Conservation (phyloP, 2,888 invertebrate species). For the Beris chalybata region DNA sequence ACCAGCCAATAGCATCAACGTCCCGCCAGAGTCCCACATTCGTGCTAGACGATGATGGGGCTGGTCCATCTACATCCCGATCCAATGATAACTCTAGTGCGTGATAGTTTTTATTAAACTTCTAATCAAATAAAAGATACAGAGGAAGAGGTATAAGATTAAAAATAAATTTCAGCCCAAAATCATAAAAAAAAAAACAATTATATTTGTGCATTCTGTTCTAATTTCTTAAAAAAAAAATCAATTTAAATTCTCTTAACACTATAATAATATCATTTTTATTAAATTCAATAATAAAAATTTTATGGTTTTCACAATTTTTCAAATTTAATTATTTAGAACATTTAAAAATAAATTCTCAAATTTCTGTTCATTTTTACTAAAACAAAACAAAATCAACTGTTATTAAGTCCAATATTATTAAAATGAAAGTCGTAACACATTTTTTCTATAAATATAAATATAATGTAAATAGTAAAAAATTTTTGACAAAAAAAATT, state of each 20-base stretch:
- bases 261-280: not conserved
- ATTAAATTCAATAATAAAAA: not conserved
- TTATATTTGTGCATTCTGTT: constrained; percentile 30
- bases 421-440: constrained; percentile 39
- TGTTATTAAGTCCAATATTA: constrained; percentile 39
- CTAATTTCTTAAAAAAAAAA: constrained; percentile 13
- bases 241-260: not conserved
- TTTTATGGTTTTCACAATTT: constrained; percentile 24
- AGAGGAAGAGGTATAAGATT: constrained; percentile 44
- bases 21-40: constrained; percentile 60
- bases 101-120: constrained; percentile 56
- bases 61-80: constrained; percentile 58
- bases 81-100: constrained; percentile 58
- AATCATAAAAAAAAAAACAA: constrained; percentile 29
- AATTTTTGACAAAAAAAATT: constrained; percentile 34
- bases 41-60: constrained; percentile 54
- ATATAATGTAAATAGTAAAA: constrained; percentile 25
- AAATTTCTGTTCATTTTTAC: constrained; percentile 28
- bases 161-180: constrained; percentile 40
- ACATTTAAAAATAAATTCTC: constrained; percentile 13
- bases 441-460: constrained; percentile 32
- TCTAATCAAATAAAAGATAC: constrained; percentile 46
- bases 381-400: constrained; percentile 40
- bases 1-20: constrained; percentile 59
- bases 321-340: constrained; percentile 20